Percentiles rank a stretch among this genome's conserved stretches.
Evolutionary conservation across 2,888 invertebrate genomes (phyloP).

Genomic region (Hemaris fuciformis): DNA sequence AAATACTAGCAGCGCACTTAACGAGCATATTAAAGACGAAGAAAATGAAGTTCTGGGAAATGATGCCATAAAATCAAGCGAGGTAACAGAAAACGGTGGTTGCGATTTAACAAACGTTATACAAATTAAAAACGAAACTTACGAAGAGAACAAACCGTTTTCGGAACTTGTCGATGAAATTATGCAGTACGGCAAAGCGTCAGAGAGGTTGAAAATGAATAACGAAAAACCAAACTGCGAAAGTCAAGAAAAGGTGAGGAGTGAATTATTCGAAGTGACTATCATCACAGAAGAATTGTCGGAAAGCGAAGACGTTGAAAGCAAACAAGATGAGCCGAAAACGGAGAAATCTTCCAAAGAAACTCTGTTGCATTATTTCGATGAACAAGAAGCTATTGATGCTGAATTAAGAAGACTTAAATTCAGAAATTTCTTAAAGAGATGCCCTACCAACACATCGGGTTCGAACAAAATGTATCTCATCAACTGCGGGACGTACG

Average conservation of each 20-base stretch:
- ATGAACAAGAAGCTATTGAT: constrained; percentile 59
- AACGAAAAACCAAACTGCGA: constrained; percentile 18
- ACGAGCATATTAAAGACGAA: background rate
- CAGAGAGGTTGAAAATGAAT: constrained; percentile 30
- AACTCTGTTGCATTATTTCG: constrained; percentile 53
- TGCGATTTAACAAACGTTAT: constrained; percentile 2
- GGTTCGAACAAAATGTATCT: constrained; percentile 55
- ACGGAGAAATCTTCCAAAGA: constrained; percentile 27
- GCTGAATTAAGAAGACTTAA: constrained; percentile 58
- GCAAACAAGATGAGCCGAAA: constrained; percentile 16
- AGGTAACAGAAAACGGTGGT: background rate
- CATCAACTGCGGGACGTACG: constrained; percentile 66
- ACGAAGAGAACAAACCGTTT: constrained; percentile 42
- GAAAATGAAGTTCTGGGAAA: background rate
- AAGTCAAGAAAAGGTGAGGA: constrained; percentile 25
- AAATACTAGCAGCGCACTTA: background rate
- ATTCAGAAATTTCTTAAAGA: constrained; percentile 55
- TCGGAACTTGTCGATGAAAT: constrained; percentile 42
- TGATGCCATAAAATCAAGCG: background rate
- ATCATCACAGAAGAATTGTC: constrained; percentile 60
- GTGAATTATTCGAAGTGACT: constrained; percentile 54
- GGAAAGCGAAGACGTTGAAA: constrained; percentile 45
- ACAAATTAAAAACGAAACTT: constrained; percentile 25
- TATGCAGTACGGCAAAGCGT: constrained; percentile 37
- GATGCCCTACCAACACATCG: constrained; percentile 35